Percentiles rank a stretch among this genome's conserved stretches.
phyloP scores from a whole-genome alignment of 2,113 vertebrate genomes.

The Recurvirostra avosetta region DNA sequence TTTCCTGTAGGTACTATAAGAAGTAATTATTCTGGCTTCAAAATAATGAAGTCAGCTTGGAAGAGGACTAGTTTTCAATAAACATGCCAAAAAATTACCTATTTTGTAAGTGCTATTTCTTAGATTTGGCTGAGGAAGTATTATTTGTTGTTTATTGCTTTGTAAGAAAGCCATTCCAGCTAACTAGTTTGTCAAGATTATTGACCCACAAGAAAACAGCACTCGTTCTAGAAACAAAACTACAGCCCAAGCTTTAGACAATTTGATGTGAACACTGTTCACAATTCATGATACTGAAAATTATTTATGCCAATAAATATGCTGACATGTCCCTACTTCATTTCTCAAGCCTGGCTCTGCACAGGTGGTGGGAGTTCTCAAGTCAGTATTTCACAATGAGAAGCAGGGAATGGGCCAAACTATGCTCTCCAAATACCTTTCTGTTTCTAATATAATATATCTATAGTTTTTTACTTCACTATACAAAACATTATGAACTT shows the following conservation, averaged over 20 bases:
- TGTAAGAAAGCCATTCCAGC: not conserved
- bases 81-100: slow-evolving; percentile 1
- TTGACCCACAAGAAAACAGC: not conserved
- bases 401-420: not conserved
- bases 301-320: not conserved
- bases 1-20: slow-evolving; percentile 1
- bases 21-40: slow-evolving; percentile 19
- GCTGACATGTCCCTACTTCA: not conserved
- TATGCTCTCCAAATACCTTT: not conserved
- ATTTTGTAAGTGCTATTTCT: not conserved
- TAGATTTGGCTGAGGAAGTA: not conserved
- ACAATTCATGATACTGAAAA: not conserved
- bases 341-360: not conserved
- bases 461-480: not conserved
- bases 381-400: not conserved
- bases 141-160: not conserved
- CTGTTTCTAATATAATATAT: not conserved
- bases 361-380: not conserved
- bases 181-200: slow-evolving; percentile 34
- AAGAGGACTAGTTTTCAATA: not conserved
- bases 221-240: not conserved
- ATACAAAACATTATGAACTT: not conserved
- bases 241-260: not conserved
- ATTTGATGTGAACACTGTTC: not conserved
- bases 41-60: not conserved